These are phyloP conservation scores for Luffia ferchaultella DNA, from an alignment of 2,888 invertebrate genomes.

Conservation along the genomic window DNA sequence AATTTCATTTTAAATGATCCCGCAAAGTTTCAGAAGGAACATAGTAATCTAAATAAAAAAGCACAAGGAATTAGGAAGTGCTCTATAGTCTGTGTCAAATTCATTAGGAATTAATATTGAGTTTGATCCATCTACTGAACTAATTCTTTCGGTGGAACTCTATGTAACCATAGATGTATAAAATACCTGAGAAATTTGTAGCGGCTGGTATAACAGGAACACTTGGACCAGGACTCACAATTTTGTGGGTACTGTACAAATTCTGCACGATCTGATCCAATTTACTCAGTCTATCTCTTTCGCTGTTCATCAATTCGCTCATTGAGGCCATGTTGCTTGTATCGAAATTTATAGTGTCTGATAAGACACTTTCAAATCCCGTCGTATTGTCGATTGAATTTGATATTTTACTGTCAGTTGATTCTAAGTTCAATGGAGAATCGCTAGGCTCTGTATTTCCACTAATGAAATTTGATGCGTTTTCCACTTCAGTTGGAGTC, in stretches of 20 bases:
- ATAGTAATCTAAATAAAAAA: no score
- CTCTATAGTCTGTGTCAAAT: no score
- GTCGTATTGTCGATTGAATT: slow-evolving; percentile 2
- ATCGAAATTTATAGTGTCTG: not conserved
- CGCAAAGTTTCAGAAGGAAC: no score
- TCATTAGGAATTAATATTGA: no score
- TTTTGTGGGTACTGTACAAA: slow-evolving; percentile 49
- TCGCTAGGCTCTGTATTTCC: slow-evolving; percentile 14
- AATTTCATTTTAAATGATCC: no score
- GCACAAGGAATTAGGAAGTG: no score
- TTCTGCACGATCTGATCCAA: slow-evolving; percentile 57
- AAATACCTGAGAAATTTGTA: slow-evolving; percentile 25
- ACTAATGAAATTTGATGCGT: slow-evolving; percentile 21
- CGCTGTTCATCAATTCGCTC: slow-evolving; percentile 27
- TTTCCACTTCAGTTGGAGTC: slow-evolving; percentile 34
- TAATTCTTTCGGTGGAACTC: no score
- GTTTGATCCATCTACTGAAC: no score
- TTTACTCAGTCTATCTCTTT: slow-evolving; percentile 51
- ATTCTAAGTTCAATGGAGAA: slow-evolving; percentile 30
- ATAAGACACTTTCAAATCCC: not conserved
- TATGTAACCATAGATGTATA: not conserved
- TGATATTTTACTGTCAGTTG: slow-evolving; percentile 15
- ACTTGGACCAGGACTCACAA: slow-evolving; percentile 29
- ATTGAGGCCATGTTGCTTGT: slow-evolving; percentile 7
- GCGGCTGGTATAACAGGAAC: slow-evolving; percentile 22